These are phyloP conservation scores for Nephrotoma appendiculata DNA, from an alignment of 2,888 invertebrate species.

Conservation along the genomic window DNA sequence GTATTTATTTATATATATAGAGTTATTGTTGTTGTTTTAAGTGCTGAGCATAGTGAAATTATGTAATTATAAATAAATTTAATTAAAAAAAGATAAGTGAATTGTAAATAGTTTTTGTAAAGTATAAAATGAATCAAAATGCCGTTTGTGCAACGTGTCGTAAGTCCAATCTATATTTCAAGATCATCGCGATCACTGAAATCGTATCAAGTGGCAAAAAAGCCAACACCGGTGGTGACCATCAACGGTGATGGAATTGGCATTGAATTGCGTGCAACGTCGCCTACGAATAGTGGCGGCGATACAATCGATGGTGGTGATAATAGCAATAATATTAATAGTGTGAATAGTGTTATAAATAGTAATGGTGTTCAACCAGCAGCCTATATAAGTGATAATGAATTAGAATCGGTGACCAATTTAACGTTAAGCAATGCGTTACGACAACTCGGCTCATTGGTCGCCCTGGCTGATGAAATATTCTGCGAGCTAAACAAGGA, in stretches of 20 bases:
- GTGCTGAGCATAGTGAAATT: background rate
- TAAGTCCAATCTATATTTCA: slow-evolving; percentile 69
- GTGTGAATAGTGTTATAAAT: background rate
- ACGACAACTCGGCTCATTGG: slow-evolving; percentile 71
- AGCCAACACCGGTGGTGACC: slow-evolving; percentile 13
- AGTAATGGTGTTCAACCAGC: slow-evolving; percentile 17
- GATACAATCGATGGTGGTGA: background rate
- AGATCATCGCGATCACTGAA: slow-evolving; percentile 34
- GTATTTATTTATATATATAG: background rate
- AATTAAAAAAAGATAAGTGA: background rate
- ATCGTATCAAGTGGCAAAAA: background rate
- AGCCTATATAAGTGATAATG: slow-evolving; percentile 44
- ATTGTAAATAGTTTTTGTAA: background rate
- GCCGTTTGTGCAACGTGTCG: slow-evolving; percentile 76
- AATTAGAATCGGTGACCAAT: slow-evolving; percentile 76
- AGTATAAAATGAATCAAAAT: slow-evolving; percentile 35
- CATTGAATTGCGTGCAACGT: background rate
- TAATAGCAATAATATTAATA: background rate
- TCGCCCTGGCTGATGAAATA: slow-evolving; percentile 70
- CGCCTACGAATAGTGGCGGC: background rate
- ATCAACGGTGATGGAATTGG: slow-evolving; percentile 6
- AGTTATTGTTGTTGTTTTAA: background rate
- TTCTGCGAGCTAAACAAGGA: slow-evolving; percentile 68
- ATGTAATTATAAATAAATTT: background rate
- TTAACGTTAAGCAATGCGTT: slow-evolving; percentile 73